phyloP scores from a whole-genome alignment of 2,888 invertebrate genomes.

The Empis stercorea region DNA sequence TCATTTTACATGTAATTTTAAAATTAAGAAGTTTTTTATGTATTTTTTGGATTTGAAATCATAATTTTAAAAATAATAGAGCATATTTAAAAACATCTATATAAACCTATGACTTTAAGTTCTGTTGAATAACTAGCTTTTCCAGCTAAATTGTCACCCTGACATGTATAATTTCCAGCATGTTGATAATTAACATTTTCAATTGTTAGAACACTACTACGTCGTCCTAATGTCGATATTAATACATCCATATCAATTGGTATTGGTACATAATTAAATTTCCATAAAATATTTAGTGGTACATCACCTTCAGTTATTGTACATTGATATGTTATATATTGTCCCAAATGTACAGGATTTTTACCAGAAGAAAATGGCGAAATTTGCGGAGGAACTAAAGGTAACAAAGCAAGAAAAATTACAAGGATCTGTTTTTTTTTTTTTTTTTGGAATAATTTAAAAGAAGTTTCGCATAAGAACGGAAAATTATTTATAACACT shows the following conservation, averaged over 20 bases:
- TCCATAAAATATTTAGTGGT: slow-evolving; percentile 52
- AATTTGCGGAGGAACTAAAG: slow-evolving; percentile 36
- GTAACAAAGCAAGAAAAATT: slow-evolving; percentile 2
- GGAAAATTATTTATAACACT: not conserved
- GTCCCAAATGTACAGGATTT: slow-evolving; percentile 47
- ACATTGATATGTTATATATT: slow-evolving; percentile 47
- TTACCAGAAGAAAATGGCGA: slow-evolving; percentile 44
- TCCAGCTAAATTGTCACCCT: slow-evolving; percentile 60
- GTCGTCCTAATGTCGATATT: slow-evolving; percentile 46
- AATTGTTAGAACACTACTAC: slow-evolving; percentile 56
- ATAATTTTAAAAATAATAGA: not conserved
- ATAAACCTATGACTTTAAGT: slow-evolving; percentile 58
- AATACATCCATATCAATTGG: slow-evolving; percentile 36
- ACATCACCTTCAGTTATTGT: slow-evolving; percentile 50
- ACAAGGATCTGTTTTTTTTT: too few species aligned
- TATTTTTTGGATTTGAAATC: not conserved
- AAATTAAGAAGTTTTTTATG: not conserved
- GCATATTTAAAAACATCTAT: too few species aligned
- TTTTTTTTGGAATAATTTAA: not conserved
- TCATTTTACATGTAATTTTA: not conserved
- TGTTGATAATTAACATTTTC: slow-evolving; percentile 54
- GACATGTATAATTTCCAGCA: slow-evolving; percentile 63
- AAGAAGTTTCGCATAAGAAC: not conserved
- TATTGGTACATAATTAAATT: slow-evolving; percentile 37
- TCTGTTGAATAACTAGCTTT: slow-evolving; percentile 51